Evolutionary conservation across 23 tunicate genomes (phyloP).

Genomic region (Diplosoma virens): DNA sequence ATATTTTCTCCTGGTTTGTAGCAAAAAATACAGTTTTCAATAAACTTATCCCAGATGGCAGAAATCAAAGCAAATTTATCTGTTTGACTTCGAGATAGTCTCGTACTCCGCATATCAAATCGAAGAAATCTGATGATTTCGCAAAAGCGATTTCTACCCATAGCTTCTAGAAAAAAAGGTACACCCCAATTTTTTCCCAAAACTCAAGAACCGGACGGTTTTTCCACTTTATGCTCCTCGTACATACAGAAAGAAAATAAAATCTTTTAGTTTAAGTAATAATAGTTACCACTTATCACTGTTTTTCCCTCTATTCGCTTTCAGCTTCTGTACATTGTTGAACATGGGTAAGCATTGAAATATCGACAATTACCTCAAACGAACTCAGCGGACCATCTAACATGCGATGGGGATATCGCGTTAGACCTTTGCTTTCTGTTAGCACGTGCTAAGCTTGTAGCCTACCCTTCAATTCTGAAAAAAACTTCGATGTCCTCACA

Average conservation of each 20-base stretch:
- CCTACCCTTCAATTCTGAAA: not conserved
- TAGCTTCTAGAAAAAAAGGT: slow-evolving; percentile 1
- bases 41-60: slow-evolving; percentile 1
- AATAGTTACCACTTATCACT: slow-evolving; percentile 19
- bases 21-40: not conserved
- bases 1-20: slow-evolving; percentile 8
- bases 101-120: slow-evolving; percentile 17
- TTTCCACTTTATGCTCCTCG: slow-evolving; percentile 19
- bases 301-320: not conserved
- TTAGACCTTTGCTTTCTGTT: too few relatives aligned
- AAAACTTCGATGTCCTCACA: not conserved
- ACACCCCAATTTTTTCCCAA: slow-evolving; percentile 21
- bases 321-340: slow-evolving; percentile 14
- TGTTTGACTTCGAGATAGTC: slow-evolving; percentile 2
- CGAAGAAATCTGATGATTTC: slow-evolving; percentile 9
- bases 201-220: slow-evolving; percentile 17
- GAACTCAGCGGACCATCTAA: not conserved
- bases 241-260: slow-evolving; percentile 15
- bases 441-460: slow-evolving; percentile 4
- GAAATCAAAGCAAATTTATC: slow-evolving; percentile 19
- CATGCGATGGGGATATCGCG: slow-evolving; percentile 9
- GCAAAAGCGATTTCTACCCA: not conserved
- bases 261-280: slow-evolving; percentile 15
- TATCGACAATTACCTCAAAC: slow-evolving; percentile 10
- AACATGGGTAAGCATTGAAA: slow-evolving; percentile 7